Conservation (phyloP, 2,888 invertebrate species). For the Rhimphoctona megacephalus region DNA sequence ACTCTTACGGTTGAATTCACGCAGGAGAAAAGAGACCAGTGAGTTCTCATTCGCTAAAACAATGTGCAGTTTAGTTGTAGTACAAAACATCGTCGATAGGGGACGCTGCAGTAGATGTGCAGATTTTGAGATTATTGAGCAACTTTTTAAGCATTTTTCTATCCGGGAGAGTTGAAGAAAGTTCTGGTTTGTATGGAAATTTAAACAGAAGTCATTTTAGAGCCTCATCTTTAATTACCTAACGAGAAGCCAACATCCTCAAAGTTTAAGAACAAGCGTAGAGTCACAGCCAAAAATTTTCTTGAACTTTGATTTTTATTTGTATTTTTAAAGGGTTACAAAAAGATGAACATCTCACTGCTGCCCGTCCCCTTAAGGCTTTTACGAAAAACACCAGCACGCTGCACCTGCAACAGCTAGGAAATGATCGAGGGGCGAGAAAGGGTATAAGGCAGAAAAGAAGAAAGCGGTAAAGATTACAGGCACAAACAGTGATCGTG, state of each 20-base stretch:
- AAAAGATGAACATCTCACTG: slow-evolving; percentile 1
- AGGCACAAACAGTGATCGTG: slow-evolving; percentile 39
- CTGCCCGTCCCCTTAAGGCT: background rate
- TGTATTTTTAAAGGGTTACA: background rate
- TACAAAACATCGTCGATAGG: background rate
- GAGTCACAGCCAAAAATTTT: background rate
- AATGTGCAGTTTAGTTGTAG: background rate
- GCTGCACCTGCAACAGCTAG: slow-evolving; percentile 47
- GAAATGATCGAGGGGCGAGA: slow-evolving; percentile 27
- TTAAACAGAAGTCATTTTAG: background rate
- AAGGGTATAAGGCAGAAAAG: slow-evolving; percentile 29
- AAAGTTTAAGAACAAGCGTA: background rate
- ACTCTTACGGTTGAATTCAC: slow-evolving; percentile 27
- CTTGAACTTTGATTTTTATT: background rate
- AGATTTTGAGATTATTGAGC: background rate
- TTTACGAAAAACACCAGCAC: slow-evolving; percentile 31
- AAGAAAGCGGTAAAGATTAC: slow-evolving; percentile 35
- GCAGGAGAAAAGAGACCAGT: slow-evolving; percentile 17
- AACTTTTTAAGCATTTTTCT: background rate
- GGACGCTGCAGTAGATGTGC: no score
- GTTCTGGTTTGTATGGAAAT: background rate
- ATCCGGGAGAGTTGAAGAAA: background rate
- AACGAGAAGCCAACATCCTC: background rate
- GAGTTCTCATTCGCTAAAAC: background rate
- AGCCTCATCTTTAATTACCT: no score